These are phyloP conservation scores for Luehdorfia chinensis DNA, from an alignment of 1,140 invertebrate species.

Conservation along the genomic window DNA sequence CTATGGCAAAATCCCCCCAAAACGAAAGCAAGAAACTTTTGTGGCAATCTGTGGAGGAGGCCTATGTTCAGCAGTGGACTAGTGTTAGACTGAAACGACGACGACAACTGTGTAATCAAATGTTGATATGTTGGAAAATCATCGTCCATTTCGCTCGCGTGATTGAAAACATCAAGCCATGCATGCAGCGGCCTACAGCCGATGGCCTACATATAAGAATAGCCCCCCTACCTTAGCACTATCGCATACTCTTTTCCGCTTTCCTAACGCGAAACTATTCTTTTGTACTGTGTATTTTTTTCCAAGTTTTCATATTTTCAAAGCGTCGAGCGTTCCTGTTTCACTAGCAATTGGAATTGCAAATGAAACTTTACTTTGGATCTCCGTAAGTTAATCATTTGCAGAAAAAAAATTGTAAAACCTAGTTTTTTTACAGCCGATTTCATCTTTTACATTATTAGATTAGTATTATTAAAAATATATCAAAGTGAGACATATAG, in stretches of 20 bases:
- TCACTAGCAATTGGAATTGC: conserved; percentile 7
- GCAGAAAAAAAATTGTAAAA: too few species aligned
- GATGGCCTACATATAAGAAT: conserved; percentile 29
- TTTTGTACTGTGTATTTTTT: conserved; percentile 6
- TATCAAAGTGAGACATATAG: too few species aligned
- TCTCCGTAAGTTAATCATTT: too few species aligned
- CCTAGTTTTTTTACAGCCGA: too few species aligned
- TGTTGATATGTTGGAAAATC: neutral
- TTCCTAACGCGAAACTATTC: conserved; percentile 7
- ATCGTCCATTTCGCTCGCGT: neutral
- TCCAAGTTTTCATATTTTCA: conserved; percentile 13
- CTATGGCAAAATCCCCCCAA: too few species aligned
- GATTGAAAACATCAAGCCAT: conserved; percentile 21
- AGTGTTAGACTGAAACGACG: too few species aligned
- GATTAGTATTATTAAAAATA: too few species aligned
- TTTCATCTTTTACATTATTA: too few species aligned
- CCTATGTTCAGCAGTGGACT: too few species aligned
- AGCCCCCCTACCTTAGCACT: conserved; percentile 5
- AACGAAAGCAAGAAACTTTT: too few species aligned
- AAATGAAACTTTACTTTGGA: conserved; percentile 7
- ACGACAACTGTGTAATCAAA: too few species aligned
- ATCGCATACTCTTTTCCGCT: conserved; percentile 4
- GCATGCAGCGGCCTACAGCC: conserved; percentile 22
- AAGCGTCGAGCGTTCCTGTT: conserved; percentile 1
- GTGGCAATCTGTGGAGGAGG: too few species aligned